phyloP scores from a whole-genome alignment of 2,113 vertebrate species.

The Naja naja region DNA sequence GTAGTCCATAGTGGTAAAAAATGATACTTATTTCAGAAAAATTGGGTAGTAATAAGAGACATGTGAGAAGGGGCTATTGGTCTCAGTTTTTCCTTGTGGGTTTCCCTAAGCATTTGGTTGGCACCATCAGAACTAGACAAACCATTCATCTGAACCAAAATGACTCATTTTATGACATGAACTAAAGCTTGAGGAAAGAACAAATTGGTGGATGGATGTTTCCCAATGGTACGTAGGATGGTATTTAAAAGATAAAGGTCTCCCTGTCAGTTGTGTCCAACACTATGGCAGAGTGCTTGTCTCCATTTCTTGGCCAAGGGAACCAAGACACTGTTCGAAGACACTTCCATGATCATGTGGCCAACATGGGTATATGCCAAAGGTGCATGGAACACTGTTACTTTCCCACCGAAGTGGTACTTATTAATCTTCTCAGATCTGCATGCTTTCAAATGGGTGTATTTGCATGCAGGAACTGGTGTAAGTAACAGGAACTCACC shows the following conservation, averaged over 20 bases:
- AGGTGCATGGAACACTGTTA: background rate
- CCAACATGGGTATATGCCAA: background rate
- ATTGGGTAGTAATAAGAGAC: background rate
- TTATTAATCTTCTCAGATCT: background rate
- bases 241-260: background rate
- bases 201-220: background rate
- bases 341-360: background rate
- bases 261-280: background rate
- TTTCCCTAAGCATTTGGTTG: background rate
- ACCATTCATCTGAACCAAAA: background rate
- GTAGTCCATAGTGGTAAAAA: background rate
- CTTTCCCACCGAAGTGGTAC: background rate
- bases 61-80: background rate
- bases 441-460: background rate
- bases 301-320: background rate
- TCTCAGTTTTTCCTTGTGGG: background rate
- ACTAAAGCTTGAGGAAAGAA: background rate
- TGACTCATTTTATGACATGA: background rate
- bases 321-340: background rate
- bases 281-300: background rate
- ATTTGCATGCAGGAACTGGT: background rate
- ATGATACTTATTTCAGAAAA: background rate
- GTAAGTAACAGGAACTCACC: background rate
- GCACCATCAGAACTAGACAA: background rate
- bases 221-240: background rate